Conservation (phyloP, 1,140 invertebrate species). For the Calliphora vicina region DNA sequence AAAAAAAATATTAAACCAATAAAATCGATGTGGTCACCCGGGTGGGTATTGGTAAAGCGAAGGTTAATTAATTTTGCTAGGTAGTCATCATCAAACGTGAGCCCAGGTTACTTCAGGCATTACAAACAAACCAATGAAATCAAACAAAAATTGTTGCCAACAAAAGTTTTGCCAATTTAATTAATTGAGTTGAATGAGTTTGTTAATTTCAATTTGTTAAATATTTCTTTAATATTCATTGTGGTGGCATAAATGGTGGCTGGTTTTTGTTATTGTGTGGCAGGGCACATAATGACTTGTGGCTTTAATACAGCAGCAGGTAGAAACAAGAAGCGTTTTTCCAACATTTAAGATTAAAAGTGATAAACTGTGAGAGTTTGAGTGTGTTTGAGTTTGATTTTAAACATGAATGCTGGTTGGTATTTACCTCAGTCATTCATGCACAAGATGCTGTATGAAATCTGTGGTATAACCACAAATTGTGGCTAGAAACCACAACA, state of each 20-base stretch:
- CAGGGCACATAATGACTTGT: too few relatives aligned
- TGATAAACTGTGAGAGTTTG: background rate
- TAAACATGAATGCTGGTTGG: background rate
- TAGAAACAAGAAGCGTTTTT: too few relatives aligned
- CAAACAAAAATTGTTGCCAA: background rate
- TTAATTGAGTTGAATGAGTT: background rate
- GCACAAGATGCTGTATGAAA: background rate
- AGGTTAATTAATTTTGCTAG: background rate
- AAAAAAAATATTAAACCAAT: too few relatives aligned
- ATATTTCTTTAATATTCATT: background rate
- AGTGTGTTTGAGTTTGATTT: background rate
- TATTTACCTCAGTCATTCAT: background rate
- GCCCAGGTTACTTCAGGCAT: too few relatives aligned
- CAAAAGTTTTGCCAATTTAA: background rate
- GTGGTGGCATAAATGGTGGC: too few relatives aligned
- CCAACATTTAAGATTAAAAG: too few relatives aligned
- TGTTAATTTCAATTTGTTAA: background rate
- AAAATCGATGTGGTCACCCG: too few relatives aligned
- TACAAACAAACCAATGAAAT: too few relatives aligned
- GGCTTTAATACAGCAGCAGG: too few relatives aligned
- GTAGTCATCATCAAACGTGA: background rate
- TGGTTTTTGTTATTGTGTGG: too few relatives aligned
- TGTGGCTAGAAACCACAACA: background rate
- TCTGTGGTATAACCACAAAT: background rate
- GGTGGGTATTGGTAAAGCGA: too few relatives aligned